Evolutionary conservation across 2,113 vertebrate genomes (phyloP), one percentile per base, ranked within the genome.

Genomic region (Beaufortia kweichowensis): DNA sequence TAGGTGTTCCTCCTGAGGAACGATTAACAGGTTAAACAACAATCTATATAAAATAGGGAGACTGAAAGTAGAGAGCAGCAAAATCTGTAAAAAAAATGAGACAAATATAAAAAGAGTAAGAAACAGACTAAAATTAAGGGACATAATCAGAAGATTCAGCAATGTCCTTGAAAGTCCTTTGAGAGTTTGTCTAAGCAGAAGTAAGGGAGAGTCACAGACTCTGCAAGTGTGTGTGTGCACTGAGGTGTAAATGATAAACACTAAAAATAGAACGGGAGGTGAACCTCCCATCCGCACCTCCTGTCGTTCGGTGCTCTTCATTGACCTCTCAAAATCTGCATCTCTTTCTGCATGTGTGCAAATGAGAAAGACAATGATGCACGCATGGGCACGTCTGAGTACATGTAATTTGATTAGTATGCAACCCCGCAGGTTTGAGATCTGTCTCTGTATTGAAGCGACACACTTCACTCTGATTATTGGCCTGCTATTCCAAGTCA

Each of bases 141-240:
- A 1, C 48, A 4, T 19, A 8, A 2, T 21, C 5, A 28, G 3
- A 61, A 87, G 85, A 86, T 86, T 80, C 62, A 62, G 76, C 60
- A 65, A 81, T 56, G 87, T 83, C 88, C 87, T 89, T 88, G 83
- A 85, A 80, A 71, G 79, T 82, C 88, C 83, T 88, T 87, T 86
- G 75, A 68, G 57, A 73, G 76, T 81, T 23, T 74, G 59, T 48
- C 41, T 63, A 21, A 65, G 29, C 39, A 66, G 76, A 39, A 70
- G 63, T 75, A 60, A 55, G 73, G 43, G 26, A 55, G 59, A 33
- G 35, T 35, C 33, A 60, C 64, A 33, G 46, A 72, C 59, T 75
- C 48, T 76, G 69, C 57, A 56, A 67, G 19, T 74, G 46, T 79
- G 78, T 75, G 56, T 53, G 56, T 61, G 65, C 61, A 62, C 78